Conservation (phyloP, 1,140 invertebrate species). For the Diorhabda elongata region DNA sequence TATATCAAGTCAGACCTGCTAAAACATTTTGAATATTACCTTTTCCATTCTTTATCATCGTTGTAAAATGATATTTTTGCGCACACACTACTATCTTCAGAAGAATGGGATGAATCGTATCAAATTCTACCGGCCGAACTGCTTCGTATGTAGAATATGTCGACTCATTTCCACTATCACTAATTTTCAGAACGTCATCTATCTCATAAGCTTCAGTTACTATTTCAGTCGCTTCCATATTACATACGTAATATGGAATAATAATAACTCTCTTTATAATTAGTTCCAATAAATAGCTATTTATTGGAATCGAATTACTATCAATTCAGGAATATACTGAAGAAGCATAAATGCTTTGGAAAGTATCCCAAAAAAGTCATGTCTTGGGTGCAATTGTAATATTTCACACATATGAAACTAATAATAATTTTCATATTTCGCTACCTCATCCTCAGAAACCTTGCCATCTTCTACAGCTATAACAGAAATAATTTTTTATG, state of each 20-base stretch:
- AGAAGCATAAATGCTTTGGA: no score
- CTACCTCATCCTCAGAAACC: no score
- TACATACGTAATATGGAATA: slow-evolving; percentile 12
- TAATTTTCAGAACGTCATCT: slow-evolving; percentile 19
- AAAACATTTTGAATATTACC: not conserved
- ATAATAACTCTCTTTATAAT: slow-evolving; percentile 15
- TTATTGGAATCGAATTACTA: no score
- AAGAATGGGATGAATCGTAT: slow-evolving; percentile 9
- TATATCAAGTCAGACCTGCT: not conserved
- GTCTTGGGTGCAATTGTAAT: no score
- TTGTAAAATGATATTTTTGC: slow-evolving; percentile 4
- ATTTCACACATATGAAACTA: no score
- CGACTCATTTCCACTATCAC: slow-evolving; percentile 16
- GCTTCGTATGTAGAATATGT: slow-evolving; percentile 16
- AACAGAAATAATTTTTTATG: no score
- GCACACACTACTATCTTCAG: slow-evolving; percentile 5
- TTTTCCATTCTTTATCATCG: slow-evolving; percentile 4
- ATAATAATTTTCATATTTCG: no score
- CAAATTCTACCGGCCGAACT: slow-evolving; percentile 15
- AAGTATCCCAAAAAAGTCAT: no score
- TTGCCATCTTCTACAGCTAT: no score
- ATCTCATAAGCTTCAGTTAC: slow-evolving; percentile 21
- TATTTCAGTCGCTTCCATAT: slow-evolving; percentile 14
- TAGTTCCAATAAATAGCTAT: slow-evolving; percentile 13
- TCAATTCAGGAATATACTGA: no score